These are phyloP conservation scores for Urophycis tenuis DNA, from an alignment of 2,797 vertebrate species.

Conservation along the genomic window DNA sequence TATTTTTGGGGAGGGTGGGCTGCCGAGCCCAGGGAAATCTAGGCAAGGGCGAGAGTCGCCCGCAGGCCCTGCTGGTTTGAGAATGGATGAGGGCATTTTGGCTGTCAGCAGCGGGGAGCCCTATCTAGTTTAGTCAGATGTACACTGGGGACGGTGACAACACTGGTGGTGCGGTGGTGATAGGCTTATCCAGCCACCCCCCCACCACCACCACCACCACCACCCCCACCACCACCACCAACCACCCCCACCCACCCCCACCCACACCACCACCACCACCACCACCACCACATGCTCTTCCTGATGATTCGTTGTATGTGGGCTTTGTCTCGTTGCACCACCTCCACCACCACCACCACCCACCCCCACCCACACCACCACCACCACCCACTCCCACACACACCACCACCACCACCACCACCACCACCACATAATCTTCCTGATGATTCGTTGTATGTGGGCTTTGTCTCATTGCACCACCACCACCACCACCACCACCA, in stretches of 20 bases:
- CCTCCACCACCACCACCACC: neutral
- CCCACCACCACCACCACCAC: constrained; percentile 10
- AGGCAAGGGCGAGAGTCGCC: constrained; percentile 55
- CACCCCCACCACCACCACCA: constrained; percentile 16
- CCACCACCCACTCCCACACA: too few species aligned
- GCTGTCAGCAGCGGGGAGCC: constrained; percentile 60
- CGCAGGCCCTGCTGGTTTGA: constrained; percentile 57
- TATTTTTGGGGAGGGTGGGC: constrained; percentile 15
- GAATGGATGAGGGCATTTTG: constrained; percentile 71
- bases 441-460: neutral
- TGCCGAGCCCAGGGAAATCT: constrained; percentile 54
- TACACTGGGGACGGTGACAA: constrained; percentile 41
- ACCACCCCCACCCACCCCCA: neutral
- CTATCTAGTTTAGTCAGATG: constrained; percentile 61
- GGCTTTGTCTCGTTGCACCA: neutral
- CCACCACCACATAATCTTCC: constrained; percentile 33
- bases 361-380: too few species aligned
- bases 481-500: neutral
- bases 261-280: neutral
- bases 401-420: too few species aligned
- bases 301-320: neutral
- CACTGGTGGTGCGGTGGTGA: constrained; percentile 30
- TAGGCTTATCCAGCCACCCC: neutral
- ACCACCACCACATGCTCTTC: constrained; percentile 29
- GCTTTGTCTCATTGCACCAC: neutral